Conservation (phyloP, 2,113 vertebrate genomes). For the Eclectus roratus region DNA sequence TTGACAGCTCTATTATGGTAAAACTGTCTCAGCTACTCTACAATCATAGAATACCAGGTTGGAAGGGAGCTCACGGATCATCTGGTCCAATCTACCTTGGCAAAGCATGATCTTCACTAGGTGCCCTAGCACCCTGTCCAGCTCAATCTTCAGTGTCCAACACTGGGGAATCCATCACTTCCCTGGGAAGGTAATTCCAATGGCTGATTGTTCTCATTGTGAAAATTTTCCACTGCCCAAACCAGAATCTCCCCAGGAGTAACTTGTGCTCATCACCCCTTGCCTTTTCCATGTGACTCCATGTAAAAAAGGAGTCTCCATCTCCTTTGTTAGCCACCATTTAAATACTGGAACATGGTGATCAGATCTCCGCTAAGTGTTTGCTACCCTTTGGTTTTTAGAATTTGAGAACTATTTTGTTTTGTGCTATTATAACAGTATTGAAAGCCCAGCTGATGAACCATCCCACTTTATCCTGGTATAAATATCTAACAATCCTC, state of each 20-base stretch:
- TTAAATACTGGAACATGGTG: background rate
- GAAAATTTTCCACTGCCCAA: background rate
- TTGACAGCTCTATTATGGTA: background rate
- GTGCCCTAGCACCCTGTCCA: background rate
- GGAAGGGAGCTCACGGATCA: background rate
- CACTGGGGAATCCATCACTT: background rate
- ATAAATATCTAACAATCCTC: background rate
- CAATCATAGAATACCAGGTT: background rate
- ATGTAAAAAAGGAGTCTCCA: background rate
- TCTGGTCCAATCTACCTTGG: background rate
- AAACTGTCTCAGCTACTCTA: background rate
- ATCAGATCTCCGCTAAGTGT: background rate
- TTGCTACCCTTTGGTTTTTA: background rate
- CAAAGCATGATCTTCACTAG: background rate
- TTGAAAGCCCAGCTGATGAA: background rate
- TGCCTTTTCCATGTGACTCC: background rate
- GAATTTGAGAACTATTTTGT: background rate
- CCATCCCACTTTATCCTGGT: background rate
- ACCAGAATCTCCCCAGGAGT: background rate
- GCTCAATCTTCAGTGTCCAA: background rate
- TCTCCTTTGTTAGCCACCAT: background rate
- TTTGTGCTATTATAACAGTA: background rate
- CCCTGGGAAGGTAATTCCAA: background rate
- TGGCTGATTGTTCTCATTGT: background rate
- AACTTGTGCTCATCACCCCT: background rate